Base-by-base conservation (phyloP, 2,113 vertebrate species). In the Dolichotis patagonum region DNA sequence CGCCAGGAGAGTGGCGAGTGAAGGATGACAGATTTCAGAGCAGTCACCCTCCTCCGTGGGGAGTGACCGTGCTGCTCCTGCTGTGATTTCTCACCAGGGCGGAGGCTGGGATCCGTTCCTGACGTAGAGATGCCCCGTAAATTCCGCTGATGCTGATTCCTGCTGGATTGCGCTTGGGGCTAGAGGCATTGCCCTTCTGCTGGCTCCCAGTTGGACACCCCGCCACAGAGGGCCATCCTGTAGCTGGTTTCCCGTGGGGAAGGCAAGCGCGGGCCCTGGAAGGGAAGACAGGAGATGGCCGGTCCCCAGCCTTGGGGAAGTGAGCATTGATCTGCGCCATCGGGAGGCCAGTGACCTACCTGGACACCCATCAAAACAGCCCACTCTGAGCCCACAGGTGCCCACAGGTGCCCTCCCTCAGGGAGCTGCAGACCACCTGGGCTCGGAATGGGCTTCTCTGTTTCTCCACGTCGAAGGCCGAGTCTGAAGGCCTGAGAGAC, bases 261-360 rank as follows among this genome's bases (percentile, higher is more conserved):
- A 46, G 63, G 24, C 1, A 3, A 5, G 20, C 3, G 4, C 20
- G 24, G 41, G 56, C 16, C 38, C 24, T n/a, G 6, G 35, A 32
- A 7, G 17, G 26, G 32, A 83, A 22, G 84, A 35, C 46, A 24
- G n/a, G 87, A 71, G 52, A 6, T 0, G 19, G 16, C 32, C 19
- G 0, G 2, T 7, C 26, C 58, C 75, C 63, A 24, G 14, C 1
- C 0, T 5, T 24, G 38, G 78, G 7, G 0, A 69, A 35, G 7
- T 14, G 35, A 17, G 1, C 19, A 65, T 30, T 2, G 6, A 13
- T 17, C 43, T 0, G 2, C 0, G 0, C 7, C 32, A 13, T 1
- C 1, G 9, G 32, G 77, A 52, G 0, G 0, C 26, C 62, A 28
- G 46, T 3, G 13, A 75, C 46, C 56, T 7, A 38, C 46, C 56